These are phyloP conservation scores for Pterophyllum scalare DNA, from an alignment of 2,113 vertebrate species.

Conservation along the genomic window DNA sequence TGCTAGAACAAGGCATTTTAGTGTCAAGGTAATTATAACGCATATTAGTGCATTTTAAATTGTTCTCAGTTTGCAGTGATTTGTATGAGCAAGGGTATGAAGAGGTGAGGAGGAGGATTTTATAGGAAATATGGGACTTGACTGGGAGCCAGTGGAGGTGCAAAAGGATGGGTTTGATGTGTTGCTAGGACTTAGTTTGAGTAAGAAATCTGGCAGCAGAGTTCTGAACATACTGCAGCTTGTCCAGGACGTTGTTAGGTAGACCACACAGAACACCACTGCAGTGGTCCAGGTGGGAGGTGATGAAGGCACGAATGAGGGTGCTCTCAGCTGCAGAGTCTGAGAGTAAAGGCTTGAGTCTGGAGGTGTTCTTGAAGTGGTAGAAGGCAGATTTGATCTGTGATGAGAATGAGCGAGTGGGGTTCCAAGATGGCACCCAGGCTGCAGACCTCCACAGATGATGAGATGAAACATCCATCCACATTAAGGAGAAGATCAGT, in stretches of 20 bases:
- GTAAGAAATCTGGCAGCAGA: too few relatives aligned
- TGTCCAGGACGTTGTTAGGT: background rate
- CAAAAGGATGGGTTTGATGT: background rate
- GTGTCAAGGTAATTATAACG: background rate
- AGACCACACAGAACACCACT: background rate
- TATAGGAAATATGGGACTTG: too few relatives aligned
- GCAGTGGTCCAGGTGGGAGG: background rate
- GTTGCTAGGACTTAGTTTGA: too few relatives aligned
- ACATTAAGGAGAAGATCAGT: too few relatives aligned
- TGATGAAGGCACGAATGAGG: background rate
- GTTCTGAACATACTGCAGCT: too few relatives aligned
- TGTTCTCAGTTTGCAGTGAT: constrained; percentile 3
- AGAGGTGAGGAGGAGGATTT: background rate
- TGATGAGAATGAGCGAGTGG: too few relatives aligned
- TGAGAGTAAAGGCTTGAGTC: background rate
- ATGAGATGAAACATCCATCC: too few relatives aligned
- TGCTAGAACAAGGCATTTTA: background rate
- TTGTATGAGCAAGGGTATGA: background rate
- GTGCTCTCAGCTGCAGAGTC: background rate
- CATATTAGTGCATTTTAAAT: background rate
- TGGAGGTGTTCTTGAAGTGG: too few relatives aligned
- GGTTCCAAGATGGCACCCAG: too few relatives aligned
- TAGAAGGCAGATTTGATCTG: too few relatives aligned
- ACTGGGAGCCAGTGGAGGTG: background rate
- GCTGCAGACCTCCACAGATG: too few relatives aligned